These are phyloP conservation scores for Balearica regulorum DNA, from an alignment of 2,797 vertebrate species.

Conservation along the genomic window DNA sequence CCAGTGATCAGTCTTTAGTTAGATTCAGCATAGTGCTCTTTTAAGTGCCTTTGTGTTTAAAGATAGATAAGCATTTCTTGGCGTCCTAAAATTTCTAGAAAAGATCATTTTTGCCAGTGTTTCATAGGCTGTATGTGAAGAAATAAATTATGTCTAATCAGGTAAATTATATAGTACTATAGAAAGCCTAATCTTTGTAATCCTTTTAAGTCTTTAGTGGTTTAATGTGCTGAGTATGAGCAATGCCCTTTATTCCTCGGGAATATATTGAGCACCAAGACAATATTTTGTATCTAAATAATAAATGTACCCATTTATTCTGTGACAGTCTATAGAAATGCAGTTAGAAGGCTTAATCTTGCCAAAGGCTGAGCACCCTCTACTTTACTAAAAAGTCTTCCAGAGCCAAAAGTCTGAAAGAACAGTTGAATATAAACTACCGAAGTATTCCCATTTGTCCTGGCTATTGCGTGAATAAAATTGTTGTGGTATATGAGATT, in stretches of 20 bases:
- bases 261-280: neutral
- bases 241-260: neutral
- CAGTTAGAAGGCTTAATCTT: neutral
- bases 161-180: neutral
- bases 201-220: neutral
- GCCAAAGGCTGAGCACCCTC: neutral
- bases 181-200: neutral
- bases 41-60: neutral
- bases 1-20: neutral
- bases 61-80: neutral
- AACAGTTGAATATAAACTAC: neutral
- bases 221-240: neutral
- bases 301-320: conserved; percentile 8
- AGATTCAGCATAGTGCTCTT: neutral
- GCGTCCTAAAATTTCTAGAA: neutral
- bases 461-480: neutral
- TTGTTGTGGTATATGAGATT: neutral
- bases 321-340: neutral
- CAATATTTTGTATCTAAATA: conserved; percentile 27
- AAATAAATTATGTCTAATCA: neutral
- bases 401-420: neutral
- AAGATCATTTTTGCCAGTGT: neutral
- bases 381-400: neutral
- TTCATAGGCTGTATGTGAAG: neutral
- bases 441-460: neutral